phyloP scores from a whole-genome alignment of 2,888 invertebrate species.

The Diachrysia chrysitis region DNA sequence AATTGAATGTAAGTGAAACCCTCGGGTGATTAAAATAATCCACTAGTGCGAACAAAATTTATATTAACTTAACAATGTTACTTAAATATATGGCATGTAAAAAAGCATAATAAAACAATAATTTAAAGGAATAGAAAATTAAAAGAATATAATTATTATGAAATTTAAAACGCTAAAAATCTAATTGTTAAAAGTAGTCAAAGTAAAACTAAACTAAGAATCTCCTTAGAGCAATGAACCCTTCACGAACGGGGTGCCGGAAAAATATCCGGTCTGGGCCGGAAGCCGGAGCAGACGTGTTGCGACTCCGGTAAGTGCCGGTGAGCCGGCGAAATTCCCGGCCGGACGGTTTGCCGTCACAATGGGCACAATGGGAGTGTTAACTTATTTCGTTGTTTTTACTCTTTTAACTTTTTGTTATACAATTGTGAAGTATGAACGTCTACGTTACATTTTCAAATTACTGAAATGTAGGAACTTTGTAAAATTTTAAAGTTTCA shows the following conservation, averaged over 20 bases:
- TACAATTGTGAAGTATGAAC: not conserved
- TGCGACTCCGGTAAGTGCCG: not conserved
- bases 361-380: not conserved
- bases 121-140: too few species aligned
- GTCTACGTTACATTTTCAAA: not conserved
- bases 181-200: too few species aligned
- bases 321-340: not conserved
- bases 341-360: not conserved
- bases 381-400: not conserved
- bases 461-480: not conserved
- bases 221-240: not conserved
- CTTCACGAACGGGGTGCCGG: not conserved
- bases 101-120: too few species aligned
- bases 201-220: not conserved
- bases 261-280: not conserved
- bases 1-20: too few species aligned
- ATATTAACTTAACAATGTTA: too few species aligned
- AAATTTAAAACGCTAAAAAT: too few species aligned
- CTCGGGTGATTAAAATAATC: too few species aligned
- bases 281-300: conserved; percentile 2
- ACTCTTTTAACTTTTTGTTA: not conserved
- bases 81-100: too few species aligned
- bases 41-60: too few species aligned
- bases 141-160: too few species aligned
- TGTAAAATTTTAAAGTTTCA: too few species aligned